Evolutionary conservation across 2,113 vertebrate species (phyloP).

Genomic region (Perccottus glenii): DNA sequence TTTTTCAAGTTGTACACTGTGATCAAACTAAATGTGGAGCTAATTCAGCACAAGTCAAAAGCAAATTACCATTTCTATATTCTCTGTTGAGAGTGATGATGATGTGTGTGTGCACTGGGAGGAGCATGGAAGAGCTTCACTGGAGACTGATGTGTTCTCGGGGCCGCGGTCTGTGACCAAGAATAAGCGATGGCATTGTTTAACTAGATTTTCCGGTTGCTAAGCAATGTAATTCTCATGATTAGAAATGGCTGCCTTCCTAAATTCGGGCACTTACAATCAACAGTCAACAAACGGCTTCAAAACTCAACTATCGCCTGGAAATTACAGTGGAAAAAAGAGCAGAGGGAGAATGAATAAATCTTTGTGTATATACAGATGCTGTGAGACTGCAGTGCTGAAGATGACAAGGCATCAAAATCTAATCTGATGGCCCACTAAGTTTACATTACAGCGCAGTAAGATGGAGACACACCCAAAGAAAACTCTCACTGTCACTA

Average conservation of each 20-base stretch:
- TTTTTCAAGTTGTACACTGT: conserved; percentile 54
- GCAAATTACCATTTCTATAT: conserved; percentile 68
- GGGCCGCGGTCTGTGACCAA: conserved; percentile 71
- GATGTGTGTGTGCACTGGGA: conserved; percentile 46
- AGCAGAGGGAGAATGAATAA: background rate
- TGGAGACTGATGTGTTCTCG: conserved; percentile 69
- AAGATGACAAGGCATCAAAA: conserved; percentile 52
- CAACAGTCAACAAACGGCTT: conserved; percentile 80
- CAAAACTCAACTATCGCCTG: conserved; percentile 63
- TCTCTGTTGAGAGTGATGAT: conserved; percentile 47
- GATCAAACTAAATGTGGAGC: conserved; percentile 72
- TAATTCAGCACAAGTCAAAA: conserved; percentile 65
- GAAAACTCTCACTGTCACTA: conserved; percentile 1
- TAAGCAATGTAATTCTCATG: conserved; percentile 82
- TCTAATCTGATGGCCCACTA: conserved; percentile 32
- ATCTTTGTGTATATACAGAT: background rate
- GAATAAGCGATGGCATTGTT: conserved; percentile 79
- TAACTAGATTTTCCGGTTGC: conserved; percentile 83
- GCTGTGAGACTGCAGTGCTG: conserved; percentile 23
- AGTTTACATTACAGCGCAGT: conserved; percentile 39
- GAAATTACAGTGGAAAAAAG: conserved; percentile 54
- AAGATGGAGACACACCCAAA: conserved; percentile 21
- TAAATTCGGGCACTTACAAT: conserved; percentile 80
- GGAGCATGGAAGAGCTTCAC: conserved; percentile 67
- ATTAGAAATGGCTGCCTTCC: conserved; percentile 82